These are phyloP conservation scores for Hirtodrosophila confusa DNA, from an alignment of 2,888 invertebrate species.

Conservation along the genomic window DNA sequence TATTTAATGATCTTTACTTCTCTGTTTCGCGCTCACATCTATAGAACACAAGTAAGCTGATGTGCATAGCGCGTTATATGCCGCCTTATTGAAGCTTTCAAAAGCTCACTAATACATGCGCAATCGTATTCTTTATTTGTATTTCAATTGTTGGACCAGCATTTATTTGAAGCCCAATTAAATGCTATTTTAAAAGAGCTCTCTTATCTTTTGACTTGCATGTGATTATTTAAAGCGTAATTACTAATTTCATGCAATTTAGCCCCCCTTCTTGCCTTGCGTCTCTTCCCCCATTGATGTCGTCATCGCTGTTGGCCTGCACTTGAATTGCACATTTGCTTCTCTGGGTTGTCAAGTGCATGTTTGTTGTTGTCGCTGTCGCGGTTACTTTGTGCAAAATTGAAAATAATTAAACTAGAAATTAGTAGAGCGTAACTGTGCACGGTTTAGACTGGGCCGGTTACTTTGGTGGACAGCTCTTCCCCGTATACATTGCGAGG, in stretches of 20 bases:
- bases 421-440: conserved; percentile 75
- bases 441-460: conserved; percentile 30
- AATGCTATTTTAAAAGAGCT: conserved; percentile 6
- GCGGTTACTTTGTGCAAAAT: conserved; percentile 73
- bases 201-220: conserved; percentile 11
- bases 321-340: conserved; percentile 63
- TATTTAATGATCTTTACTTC: no score
- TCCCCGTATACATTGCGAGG: conserved; percentile 14
- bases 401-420: conserved; percentile 74
- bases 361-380: conserved; percentile 48
- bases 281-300: conserved; percentile 9
- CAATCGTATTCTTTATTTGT: no score
- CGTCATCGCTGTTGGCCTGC: conserved; percentile 44
- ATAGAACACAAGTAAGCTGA: no score
- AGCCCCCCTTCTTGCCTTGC: neutral
- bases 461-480: conserved; percentile 38
- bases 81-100: no score
- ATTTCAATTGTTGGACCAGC: no score
- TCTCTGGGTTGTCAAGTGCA: conserved; percentile 59
- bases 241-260: conserved; percentile 56
- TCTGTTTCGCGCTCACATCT: no score
- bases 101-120: no score
- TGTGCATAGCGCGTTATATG: no score
- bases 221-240: conserved; percentile 54
- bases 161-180: no score